Base-by-base conservation (phyloP, 2,888 invertebrate genomes). In the Myopa testacea region DNA sequence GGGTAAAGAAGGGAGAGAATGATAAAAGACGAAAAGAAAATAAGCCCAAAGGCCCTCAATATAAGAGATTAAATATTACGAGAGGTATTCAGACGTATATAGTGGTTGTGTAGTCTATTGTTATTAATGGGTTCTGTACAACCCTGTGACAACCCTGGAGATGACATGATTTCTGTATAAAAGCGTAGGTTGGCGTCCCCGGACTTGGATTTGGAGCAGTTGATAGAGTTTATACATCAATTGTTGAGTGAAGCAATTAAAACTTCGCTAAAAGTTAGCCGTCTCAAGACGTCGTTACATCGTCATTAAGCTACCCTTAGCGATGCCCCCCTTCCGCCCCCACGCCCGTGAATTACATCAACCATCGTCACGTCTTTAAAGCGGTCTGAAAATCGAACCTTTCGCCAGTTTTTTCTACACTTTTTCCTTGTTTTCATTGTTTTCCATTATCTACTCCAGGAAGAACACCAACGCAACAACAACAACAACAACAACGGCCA, bases 391-490 rank as follows among this genome's bases (percentile, higher is more conserved):
- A 5, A 60, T 60, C 62, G 62, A 62, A 62, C 4, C 10, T 62
- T 62, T 62, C 38, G 37, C 65, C 10, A 38, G 14, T 16, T 65
- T 6, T 38, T 34, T 4, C 4, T 8, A 7, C 65, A 14, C 38
- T 34, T 65, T 65, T 38, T 34, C 37, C 38, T 6, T 5, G 5
- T 14, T n/a, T 55, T n/a, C 10, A n/a, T 55, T 55, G 14, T 5
- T 55, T 55, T 16, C 55, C 16, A 5, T 55, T 55, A 55, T 55
- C 55, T n/a, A 63, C 45, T 45, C 40, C 68, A 38, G 67, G 67
- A 26, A 40, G 45, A 65, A 71, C 73, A 52, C 45, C 75, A 74
- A 73, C 63, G 78, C 75, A 78, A 74, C 45, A 76, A 72, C 38
- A 70, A 50, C 71, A 55, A 55, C 60, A 75, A 34, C 69, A n/a